Evolutionary conservation across 2,888 invertebrate species (phyloP).

Genomic region (Meiosimyza decipiens): DNA sequence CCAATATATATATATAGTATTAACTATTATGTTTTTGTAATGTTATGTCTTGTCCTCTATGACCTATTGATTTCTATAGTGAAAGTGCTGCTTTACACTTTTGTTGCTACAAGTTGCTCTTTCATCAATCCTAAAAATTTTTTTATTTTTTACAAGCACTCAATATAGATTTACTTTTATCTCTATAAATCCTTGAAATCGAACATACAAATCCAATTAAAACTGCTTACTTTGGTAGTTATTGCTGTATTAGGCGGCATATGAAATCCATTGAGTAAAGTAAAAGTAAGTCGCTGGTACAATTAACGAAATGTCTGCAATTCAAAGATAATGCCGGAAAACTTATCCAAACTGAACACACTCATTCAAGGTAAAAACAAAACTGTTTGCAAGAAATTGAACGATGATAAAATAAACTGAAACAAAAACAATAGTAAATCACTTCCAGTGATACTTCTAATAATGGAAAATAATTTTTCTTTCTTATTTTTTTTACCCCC

Average conservation of each 20-base stretch:
- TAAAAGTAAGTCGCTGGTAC: neutral
- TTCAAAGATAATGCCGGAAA: slow-evolving; percentile 5
- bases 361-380: neutral
- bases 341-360: neutral
- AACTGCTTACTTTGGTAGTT: neutral
- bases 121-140: neutral
- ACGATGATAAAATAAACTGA: slow-evolving; percentile 23
- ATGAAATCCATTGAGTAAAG: neutral
- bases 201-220: slow-evolving; percentile 15
- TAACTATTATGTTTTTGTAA: too few relatives aligned
- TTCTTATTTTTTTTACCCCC: neutral
- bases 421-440: slow-evolving; percentile 59
- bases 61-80: too few relatives aligned
- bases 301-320: slow-evolving; percentile 18
- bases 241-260: neutral
- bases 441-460: slow-evolving; percentile 60
- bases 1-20: too few relatives aligned
- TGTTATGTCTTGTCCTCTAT: too few relatives aligned
- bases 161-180: neutral
- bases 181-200: neutral
- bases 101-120: too few relatives aligned
- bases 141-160: neutral
- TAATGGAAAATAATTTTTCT: slow-evolving; percentile 57
- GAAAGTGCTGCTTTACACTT: too few relatives aligned
- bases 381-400: neutral